Conservation (phyloP, 2,888 invertebrate species). For the Mycalesis mineus region DNA sequence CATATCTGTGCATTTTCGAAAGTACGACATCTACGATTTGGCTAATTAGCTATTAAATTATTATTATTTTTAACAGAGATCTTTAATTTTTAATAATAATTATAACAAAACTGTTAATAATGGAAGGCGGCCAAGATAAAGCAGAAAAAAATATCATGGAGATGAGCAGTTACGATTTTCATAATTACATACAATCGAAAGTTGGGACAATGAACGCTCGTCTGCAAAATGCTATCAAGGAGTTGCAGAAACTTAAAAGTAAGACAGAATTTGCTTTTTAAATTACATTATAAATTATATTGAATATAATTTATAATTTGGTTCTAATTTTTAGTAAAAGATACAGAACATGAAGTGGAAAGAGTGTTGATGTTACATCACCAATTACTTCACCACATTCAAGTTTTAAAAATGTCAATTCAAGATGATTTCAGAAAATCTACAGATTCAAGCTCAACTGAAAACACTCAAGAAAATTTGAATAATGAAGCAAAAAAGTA, state of each 20-base stretch:
- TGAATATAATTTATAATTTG: background rate
- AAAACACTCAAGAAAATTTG: too few relatives aligned
- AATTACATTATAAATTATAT: background rate
- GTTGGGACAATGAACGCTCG: background rate
- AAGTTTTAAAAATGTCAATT: background rate
- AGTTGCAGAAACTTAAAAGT: background rate
- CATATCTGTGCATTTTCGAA: too few relatives aligned
- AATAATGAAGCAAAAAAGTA: too few relatives aligned
- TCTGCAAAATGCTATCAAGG: background rate
- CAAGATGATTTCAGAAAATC: background rate
- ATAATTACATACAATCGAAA: background rate
- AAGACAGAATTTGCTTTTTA: background rate
- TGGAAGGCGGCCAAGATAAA: background rate
- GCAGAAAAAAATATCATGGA: background rate
- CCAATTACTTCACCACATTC: background rate
- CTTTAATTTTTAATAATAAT: background rate
- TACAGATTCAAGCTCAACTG: too few relatives aligned
- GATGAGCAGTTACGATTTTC: background rate
- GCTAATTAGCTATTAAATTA: too few relatives aligned
- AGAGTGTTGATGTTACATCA: background rate
- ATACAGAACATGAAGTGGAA: background rate
- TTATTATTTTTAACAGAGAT: too few relatives aligned
- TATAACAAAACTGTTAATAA: background rate
- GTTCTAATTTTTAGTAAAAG: background rate
- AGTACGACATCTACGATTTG: too few relatives aligned